A percentile compares a stretch with the other conserved stretches of the same genome.
phyloP scores from a whole-genome alignment of 2,113 vertebrate species.

The Pao palembangensis region DNA sequence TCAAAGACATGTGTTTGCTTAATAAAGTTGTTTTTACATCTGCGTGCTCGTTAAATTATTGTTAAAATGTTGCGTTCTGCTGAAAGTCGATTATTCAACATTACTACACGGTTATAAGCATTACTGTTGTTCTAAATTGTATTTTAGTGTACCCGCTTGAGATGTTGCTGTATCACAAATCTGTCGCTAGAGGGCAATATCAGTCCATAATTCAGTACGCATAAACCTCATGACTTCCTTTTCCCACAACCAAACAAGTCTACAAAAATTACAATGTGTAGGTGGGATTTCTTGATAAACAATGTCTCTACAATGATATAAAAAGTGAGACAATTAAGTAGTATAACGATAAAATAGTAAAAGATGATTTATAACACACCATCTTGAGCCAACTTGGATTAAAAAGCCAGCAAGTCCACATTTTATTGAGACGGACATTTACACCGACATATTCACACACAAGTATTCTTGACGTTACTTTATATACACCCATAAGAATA shows the following conservation, averaged over 20 bases:
- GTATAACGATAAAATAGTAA: background rate
- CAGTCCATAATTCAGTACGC: slow-evolving; percentile 25
- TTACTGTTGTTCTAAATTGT: background rate
- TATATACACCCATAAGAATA: slow-evolving; percentile 72
- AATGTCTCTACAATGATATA: no score
- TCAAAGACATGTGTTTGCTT: no score
- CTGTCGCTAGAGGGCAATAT: slow-evolving; percentile 62
- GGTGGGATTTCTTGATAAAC: background rate
- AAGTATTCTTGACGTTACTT: slow-evolving; percentile 53
- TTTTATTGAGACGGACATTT: slow-evolving; percentile 68
- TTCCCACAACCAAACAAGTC: slow-evolving; percentile 1
- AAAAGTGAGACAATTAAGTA: no score
- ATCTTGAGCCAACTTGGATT: slow-evolving; percentile 10
- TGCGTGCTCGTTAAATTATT: no score
- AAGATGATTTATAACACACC: background rate
- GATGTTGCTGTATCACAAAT: slow-evolving; percentile 1
- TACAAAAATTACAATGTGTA: background rate
- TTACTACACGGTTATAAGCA: background rate
- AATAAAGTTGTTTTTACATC: no score
- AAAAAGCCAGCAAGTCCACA: slow-evolving; percentile 49
- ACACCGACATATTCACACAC: slow-evolving; percentile 59
- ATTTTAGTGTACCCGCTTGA: background rate
- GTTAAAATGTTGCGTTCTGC: no score
- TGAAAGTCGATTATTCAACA: background rate
- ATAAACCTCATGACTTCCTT: background rate